These are phyloP conservation scores for Sebastes taczanowskii DNA, from an alignment of 2,797 vertebrate species.

Conservation along the genomic window DNA sequence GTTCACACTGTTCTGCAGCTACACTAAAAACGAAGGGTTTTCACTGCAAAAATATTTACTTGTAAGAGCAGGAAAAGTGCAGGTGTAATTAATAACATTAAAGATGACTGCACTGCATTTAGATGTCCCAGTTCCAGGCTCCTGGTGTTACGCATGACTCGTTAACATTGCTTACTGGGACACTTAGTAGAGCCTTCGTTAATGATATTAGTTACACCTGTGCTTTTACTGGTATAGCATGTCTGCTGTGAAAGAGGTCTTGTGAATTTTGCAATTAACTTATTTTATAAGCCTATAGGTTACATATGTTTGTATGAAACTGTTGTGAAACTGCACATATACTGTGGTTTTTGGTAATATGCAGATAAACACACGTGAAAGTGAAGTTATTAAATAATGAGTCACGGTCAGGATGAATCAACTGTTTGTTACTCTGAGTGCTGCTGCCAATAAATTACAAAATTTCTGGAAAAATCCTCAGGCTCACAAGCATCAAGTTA, in stretches of 20 bases:
- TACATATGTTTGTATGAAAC: not conserved
- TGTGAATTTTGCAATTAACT: not conserved
- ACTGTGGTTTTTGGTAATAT: not conserved
- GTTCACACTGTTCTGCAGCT: not conserved
- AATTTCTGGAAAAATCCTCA: constrained; percentile 82
- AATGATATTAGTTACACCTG: not conserved
- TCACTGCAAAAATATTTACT: no score
- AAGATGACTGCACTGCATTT: not conserved
- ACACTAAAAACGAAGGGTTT: not conserved
- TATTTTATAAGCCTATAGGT: not conserved
- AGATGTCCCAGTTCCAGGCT: not conserved
- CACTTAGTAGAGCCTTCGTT: not conserved
- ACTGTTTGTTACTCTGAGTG: constrained; percentile 41
- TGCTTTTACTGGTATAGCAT: not conserved
- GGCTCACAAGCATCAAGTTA: not conserved
- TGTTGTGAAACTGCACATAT: not conserved
- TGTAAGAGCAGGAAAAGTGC: no score
- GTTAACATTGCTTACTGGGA: not conserved
- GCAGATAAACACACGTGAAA: not conserved
- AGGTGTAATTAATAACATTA: not conserved
- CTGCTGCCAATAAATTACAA: constrained; percentile 58
- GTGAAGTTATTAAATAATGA: constrained; percentile 29
- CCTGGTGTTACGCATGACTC: not conserved
- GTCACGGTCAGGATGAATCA: constrained; percentile 54
- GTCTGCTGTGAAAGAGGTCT: not conserved